These are phyloP conservation scores for Cryptophagus acutangulus DNA, from an alignment of 2,888 invertebrate species.

Conservation along the genomic window DNA sequence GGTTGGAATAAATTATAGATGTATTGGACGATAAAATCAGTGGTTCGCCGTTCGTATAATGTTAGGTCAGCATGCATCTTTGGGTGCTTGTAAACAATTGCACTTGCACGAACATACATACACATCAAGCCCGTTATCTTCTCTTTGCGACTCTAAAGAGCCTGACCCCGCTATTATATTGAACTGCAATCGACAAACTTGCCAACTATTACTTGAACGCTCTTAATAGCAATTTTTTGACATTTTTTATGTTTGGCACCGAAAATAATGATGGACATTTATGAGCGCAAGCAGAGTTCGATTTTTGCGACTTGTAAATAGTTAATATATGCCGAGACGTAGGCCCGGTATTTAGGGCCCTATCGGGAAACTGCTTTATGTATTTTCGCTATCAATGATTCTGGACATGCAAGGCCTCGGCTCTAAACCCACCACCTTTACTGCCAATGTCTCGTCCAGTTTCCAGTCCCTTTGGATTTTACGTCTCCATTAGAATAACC, in stretches of 20 bases:
- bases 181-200: slow-evolving; percentile 26
- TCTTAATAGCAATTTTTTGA: no score
- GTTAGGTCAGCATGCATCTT: slow-evolving; percentile 25
- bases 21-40: slow-evolving; percentile 22
- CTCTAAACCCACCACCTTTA: slow-evolving; percentile 15
- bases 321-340: slow-evolving; percentile 17
- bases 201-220: slow-evolving; percentile 14
- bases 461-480: slow-evolving; percentile 15
- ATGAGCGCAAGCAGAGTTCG: no score
- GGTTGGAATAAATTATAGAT: slow-evolving; percentile 27
- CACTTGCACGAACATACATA: slow-evolving; percentile 26
- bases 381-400: slow-evolving; percentile 21
- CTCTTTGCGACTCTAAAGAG: slow-evolving; percentile 27
- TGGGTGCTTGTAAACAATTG: slow-evolving; percentile 26
- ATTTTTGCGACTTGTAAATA: slow-evolving; percentile 9
- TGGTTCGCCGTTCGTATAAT: slow-evolving; percentile 24
- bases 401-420: slow-evolving; percentile 16
- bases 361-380: slow-evolving; percentile 15
- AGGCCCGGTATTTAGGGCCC: slow-evolving; percentile 16
- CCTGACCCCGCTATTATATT: slow-evolving; percentile 25
- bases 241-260: no score
- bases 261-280: no score
- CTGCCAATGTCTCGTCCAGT: slow-evolving; percentile 14
- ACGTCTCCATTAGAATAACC: slow-evolving; percentile 24
- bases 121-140: slow-evolving; percentile 28